Conservation (phyloP, 2,888 invertebrate genomes). For the Rutpela maculata region DNA sequence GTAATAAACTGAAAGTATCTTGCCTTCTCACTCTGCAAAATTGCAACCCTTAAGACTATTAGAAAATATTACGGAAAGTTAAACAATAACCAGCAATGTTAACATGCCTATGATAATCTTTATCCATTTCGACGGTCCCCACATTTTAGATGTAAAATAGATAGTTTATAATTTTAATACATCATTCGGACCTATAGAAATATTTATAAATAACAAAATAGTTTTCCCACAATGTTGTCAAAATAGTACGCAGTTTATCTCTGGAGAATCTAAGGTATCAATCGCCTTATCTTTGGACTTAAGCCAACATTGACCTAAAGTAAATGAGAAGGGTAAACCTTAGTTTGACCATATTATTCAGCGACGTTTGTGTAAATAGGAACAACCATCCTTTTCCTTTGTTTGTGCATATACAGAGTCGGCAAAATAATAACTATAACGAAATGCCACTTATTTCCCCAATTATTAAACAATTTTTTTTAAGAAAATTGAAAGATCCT, state of each 20-base stretch:
- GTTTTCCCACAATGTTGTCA: conserved; percentile 18
- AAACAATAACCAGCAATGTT: no score
- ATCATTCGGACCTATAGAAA: not conserved
- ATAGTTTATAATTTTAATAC: not conserved
- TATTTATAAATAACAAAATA: not conserved
- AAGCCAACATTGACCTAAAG: conserved; percentile 28
- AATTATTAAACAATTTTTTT: no score
- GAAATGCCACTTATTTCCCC: not conserved
- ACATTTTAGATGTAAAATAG: no score
- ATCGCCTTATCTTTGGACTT: conserved; percentile 20
- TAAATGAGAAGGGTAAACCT: conserved; percentile 29
- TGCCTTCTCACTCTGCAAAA: no score
- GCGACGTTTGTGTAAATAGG: conserved; percentile 16
- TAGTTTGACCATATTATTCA: conserved; percentile 9
- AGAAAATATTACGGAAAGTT: no score
- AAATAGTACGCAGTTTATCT: conserved; percentile 16
- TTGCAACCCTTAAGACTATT: no score
- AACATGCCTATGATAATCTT: no score
- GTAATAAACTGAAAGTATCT: no score
- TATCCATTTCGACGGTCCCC: no score
- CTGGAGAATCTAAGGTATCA: conserved; percentile 20
- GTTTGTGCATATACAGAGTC: conserved; percentile 11
- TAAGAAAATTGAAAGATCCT: no score
- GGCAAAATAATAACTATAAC: not conserved
- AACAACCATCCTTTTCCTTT: conserved; percentile 32